phyloP scores from a whole-genome alignment of 2,113 vertebrate genomes.

The Prolemur simus region DNA sequence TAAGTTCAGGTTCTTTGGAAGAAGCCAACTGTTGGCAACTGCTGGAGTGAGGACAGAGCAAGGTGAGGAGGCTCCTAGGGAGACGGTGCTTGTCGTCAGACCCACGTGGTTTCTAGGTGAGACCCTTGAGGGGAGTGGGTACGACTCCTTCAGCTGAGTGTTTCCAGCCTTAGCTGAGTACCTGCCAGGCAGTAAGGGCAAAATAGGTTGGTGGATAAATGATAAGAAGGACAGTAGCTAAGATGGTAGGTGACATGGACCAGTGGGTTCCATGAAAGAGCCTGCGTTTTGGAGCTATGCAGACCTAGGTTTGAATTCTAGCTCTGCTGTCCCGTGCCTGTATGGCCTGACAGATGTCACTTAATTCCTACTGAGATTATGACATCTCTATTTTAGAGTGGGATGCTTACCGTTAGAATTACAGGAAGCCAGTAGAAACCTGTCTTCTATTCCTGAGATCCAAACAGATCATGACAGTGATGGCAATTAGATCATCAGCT shows the following conservation, averaged over 20 bases:
- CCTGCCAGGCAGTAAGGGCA: background rate
- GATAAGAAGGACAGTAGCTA: too few species aligned
- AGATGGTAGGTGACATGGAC: rapidly evolving
- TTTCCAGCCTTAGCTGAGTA: background rate
- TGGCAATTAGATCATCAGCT: background rate
- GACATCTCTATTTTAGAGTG: background rate
- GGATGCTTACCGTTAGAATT: background rate
- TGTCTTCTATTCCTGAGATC: background rate
- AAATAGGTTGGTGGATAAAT: background rate
- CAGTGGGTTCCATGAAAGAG: background rate
- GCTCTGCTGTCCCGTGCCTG: background rate
- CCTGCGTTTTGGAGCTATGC: background rate
- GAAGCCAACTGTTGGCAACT: background rate
- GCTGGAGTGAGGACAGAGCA: background rate
- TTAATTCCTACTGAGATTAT: background rate
- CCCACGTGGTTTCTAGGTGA: background rate
- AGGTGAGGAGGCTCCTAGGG: background rate
- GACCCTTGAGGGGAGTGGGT: background rate
- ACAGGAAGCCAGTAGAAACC: background rate
- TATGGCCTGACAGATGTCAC: background rate
- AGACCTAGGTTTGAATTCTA: background rate
- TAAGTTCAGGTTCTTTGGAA: background rate
- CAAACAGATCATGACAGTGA: background rate
- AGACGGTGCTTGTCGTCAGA: background rate
- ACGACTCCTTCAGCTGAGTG: rapidly evolving